Base-by-base conservation (phyloP, 35 echinoderm and acorn worm species). In the Chiridota heheva region DNA sequence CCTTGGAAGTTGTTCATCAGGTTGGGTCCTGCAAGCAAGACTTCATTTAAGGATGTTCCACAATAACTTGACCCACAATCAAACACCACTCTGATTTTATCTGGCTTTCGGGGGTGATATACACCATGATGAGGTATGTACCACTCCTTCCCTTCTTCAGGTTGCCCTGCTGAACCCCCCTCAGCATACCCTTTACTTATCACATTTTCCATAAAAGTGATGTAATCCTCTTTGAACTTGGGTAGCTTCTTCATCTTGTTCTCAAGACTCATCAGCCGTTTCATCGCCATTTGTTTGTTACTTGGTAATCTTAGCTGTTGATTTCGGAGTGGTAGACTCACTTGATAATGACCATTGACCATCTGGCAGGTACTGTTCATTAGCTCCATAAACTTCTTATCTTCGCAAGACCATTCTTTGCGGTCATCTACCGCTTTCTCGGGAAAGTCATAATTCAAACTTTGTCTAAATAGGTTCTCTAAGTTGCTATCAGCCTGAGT, bases 101-200 rank as follows among this genome's bases (percentile, higher is more conserved):
- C 85, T 5, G 61, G 85, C 42, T 81, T 58, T 20, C 5, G 44
- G 30, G 71, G 83, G 33, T 75, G 48, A 57, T 77, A 40, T 41
- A 86, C 72, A 31, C 70, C 70, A 86, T 86, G 83, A 61, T 86
- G 83, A 13, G 83, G 83, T 60, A 86, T 77, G 70, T 86, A 77
- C 87, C 87, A 89, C 25, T 55, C 69, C 37, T 34, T 47, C 18
- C 78, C 87, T 70, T 87, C 72, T 31, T 75, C 55, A 20, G 48
- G 26, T 63, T 76, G 36, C 35, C 24, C 40, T 43, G 60, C 49
- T 58, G 85, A 76, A 3, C 78, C 85, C 34, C 24, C 31, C 30
- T 82, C 79, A 15, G 79, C 79, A 42, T 82, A 82, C 0, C 79
- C 79, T 40, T 82, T 82, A 7, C 5, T 46, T 40, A 82, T 53